Conservation (phyloP, 2,113 vertebrate genomes). For the Catagonus wagneri region DNA sequence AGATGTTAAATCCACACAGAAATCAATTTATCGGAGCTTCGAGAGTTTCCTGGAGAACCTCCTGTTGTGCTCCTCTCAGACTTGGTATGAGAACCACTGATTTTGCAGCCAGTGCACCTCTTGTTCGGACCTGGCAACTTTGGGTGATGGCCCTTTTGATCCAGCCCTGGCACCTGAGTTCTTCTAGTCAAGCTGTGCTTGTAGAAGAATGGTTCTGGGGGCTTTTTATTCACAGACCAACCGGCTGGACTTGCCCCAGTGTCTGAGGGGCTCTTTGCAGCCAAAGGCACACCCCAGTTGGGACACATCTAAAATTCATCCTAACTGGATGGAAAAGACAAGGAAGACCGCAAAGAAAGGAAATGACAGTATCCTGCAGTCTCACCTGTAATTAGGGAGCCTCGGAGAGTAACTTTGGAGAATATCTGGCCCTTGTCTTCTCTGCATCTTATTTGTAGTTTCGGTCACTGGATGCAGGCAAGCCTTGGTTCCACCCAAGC, state of each 20-base stretch:
- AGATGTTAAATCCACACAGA: slow-evolving; percentile 53
- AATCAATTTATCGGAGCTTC: background rate
- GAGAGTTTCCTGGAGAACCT: slow-evolving; percentile 47
- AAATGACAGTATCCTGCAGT: background rate
- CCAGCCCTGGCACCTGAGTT: slow-evolving; percentile 42
- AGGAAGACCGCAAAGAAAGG: slow-evolving; percentile 45
- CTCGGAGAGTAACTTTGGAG: background rate
- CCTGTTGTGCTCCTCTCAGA: background rate
- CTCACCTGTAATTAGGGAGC: background rate
- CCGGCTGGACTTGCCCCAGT: background rate
- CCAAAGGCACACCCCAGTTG: background rate
- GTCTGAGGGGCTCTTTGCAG: background rate
- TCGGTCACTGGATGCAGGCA: background rate
- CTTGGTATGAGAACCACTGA: background rate
- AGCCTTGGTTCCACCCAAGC: background rate
- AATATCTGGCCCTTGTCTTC: background rate
- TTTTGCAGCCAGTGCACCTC: background rate
- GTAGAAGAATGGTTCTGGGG: background rate
- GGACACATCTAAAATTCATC: background rate
- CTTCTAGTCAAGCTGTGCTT: background rate
- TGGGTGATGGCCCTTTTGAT: slow-evolving; percentile 20
- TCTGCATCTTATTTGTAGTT: background rate
- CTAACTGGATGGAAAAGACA: background rate
- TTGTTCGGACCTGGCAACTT: slow-evolving; percentile 43
- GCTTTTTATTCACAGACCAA: background rate